Base-by-base conservation (phyloP, 2,797 vertebrate species). In the Brachyalestes nurse region DNA sequence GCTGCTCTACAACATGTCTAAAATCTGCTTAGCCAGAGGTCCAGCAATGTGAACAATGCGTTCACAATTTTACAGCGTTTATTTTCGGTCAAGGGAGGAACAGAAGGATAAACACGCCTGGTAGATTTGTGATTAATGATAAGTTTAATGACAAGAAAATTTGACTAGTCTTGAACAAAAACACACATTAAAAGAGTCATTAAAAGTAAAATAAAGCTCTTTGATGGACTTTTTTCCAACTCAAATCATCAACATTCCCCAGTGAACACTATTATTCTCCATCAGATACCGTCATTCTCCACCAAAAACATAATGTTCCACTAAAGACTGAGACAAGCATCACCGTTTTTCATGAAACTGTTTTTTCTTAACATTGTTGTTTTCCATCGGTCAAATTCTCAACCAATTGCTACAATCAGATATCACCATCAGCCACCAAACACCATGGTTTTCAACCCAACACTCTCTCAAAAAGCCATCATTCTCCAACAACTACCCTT, bases 1-100 rank as follows among this genome's bases (percentile, higher is more conserved):
- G 73, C 73, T 64, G 40, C 42, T 34, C 60, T 64, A 16, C 51
- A 58, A 17, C 73, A 64, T 25, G 61, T 57, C 1, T 34, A n/a
- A 58, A 75, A 80, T 75, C 72, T 71, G 78, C 78, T 80, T 74
- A 80, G 62, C 72, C 62, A 74, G 71, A 80, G 62, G 73, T 79
- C 77, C 51, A 60, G 40, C 62, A 75, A 74, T 71, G 70, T 60
- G 51, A 42, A 70, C 34, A 64, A 75, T 77, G 47, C 17, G 10
- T 38, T 71, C 47, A 6, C 53, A 64, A 58, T 67, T 23, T 40
- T 66, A 9, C 17, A 42, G 40, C 19, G 4, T 25, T 72, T 17
- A 6, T 19, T 23, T 79, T 57, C 38, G 7, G 64, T 62, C 77
- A 42, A 28, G 17, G 23, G 4, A 12, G 40, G 13, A 60, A 49